These are phyloP conservation scores for Pipa parva DNA, from an alignment of 2,113 vertebrate genomes.

Conservation along the genomic window DNA sequence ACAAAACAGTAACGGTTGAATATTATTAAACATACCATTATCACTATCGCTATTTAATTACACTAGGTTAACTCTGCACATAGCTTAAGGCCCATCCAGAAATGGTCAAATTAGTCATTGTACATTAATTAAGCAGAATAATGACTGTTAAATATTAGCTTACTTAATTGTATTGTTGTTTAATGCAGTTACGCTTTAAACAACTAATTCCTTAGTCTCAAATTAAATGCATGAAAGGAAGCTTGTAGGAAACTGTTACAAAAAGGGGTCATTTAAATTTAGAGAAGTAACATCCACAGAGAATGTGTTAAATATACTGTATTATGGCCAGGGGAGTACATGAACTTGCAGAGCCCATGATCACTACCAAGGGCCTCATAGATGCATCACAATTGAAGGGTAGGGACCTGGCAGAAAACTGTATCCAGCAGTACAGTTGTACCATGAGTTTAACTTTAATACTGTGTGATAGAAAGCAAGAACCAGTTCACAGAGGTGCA, in stretches of 20 bases:
- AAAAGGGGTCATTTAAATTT: not conserved
- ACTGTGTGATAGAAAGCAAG: too few relatives aligned
- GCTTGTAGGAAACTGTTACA: not conserved
- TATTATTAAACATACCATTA: conserved; percentile 41
- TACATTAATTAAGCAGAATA: conserved; percentile 41
- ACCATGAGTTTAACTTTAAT: too few relatives aligned
- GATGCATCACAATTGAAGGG: too few relatives aligned
- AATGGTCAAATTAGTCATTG: conserved; percentile 43
- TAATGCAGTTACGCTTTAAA: conserved; percentile 39
- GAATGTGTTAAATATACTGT: too few relatives aligned
- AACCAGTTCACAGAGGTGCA: too few relatives aligned
- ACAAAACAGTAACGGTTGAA: conserved; percentile 38
- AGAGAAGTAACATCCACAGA: too few relatives aligned
- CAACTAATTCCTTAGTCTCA: conserved; percentile 26
- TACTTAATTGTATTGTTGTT: conserved; percentile 34
- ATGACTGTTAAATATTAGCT: conserved; percentile 39
- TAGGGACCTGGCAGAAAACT: too few relatives aligned
- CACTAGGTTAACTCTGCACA: conserved; percentile 39
- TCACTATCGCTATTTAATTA: conserved; percentile 43
- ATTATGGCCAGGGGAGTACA: too few relatives aligned
- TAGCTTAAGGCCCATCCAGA: conserved; percentile 30
- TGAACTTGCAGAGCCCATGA: too few relatives aligned
- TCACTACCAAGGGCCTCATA: too few relatives aligned
- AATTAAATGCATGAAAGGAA: conserved; percentile 17
- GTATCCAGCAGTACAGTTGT: too few relatives aligned